A percentile compares a stretch with the other conserved stretches of the same genome.
Conservation (phyloP, 2,113 vertebrate species). For the Pipa parva region DNA sequence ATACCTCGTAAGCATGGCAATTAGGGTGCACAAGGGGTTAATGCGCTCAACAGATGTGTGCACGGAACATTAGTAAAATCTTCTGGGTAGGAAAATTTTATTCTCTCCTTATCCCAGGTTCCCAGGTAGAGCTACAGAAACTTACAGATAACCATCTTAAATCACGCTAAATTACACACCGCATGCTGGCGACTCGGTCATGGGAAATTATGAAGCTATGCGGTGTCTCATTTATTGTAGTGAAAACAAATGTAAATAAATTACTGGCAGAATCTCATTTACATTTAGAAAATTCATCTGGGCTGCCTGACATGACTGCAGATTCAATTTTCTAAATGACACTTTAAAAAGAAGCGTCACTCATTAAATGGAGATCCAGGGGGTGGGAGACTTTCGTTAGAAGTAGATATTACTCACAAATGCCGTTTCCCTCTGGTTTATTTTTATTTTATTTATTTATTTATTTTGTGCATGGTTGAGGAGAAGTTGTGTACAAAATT, state of each 20-base stretch:
- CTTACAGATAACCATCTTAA: constrained; percentile 70
- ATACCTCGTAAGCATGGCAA: background rate
- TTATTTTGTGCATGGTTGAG: background rate
- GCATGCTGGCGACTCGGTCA: constrained; percentile 73
- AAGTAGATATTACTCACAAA: constrained; percentile 3
- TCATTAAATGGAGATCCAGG: constrained; percentile 54
- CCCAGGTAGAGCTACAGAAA: constrained; percentile 59
- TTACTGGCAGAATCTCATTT: constrained; percentile 75
- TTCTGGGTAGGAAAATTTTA: background rate
- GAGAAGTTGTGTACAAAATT: no score
- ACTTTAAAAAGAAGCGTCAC: constrained; percentile 60
- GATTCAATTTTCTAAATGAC: constrained; percentile 58
- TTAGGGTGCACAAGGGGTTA: background rate
- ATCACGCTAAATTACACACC: constrained; percentile 70
- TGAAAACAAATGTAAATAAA: constrained; percentile 82
- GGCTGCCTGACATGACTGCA: constrained; percentile 65
- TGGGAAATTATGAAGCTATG: constrained; percentile 75
- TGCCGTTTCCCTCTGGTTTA: background rate
- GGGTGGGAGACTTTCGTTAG: constrained; percentile 8
- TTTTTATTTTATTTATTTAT: background rate
- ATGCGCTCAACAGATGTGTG: background rate
- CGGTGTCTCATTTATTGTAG: constrained; percentile 80
- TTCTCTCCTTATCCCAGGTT: constrained; percentile 49
- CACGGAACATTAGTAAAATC: background rate
- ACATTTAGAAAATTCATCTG: constrained; percentile 70